phyloP scores from a whole-genome alignment of 2,113 vertebrate genomes.

The Lutjanus erythropterus region DNA sequence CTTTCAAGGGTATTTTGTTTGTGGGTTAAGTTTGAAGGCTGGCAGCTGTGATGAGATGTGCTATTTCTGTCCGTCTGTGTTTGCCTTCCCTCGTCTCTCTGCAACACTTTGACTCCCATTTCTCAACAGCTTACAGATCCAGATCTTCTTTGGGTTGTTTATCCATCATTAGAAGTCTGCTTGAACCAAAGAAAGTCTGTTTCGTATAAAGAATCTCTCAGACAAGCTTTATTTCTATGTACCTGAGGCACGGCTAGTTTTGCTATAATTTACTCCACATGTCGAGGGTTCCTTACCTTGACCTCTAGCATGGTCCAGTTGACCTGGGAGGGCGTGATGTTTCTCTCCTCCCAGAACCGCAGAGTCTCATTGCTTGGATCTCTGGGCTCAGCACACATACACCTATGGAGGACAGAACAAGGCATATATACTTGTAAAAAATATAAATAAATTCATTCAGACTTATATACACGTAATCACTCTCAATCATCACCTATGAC shows the following conservation, averaged over 20 bases:
- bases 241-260: no score
- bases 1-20: background rate
- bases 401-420: conserved; percentile 80
- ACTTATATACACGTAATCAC: no score
- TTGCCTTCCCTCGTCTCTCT: background rate
- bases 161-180: background rate
- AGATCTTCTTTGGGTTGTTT: background rate
- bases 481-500: no score
- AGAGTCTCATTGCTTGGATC: conserved; percentile 93
- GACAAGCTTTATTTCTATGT: background rate
- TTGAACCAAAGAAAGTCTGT: background rate
- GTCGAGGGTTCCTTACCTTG: conserved; percentile 69
- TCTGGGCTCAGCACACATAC: conserved; percentile 91
- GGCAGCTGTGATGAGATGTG: background rate
- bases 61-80: conserved; percentile 22
- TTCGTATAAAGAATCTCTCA: background rate
- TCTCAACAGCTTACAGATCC: background rate
- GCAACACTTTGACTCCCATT: background rate
- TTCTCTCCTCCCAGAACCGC: conserved; percentile 89
- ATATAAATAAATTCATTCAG: background rate
- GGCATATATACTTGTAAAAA: background rate
- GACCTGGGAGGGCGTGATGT: conserved; percentile 90
- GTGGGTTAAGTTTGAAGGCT: background rate
- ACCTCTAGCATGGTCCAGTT: conserved; percentile 94
- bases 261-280: background rate